phyloP scores from a whole-genome alignment of 2,797 vertebrate species.

The Notolepis coatsorum region DNA sequence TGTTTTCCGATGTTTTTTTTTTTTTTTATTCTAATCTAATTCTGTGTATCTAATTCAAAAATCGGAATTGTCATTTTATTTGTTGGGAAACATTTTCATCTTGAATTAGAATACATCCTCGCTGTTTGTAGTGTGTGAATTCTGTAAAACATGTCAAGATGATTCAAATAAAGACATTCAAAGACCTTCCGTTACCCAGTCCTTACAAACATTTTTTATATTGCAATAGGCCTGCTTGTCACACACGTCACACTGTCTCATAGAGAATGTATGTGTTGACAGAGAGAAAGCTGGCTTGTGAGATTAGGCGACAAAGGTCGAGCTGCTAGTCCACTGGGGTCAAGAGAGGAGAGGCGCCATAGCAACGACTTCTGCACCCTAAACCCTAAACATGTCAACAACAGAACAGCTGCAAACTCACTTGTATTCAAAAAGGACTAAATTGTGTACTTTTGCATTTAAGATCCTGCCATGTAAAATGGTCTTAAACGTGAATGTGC shows the following conservation, averaged over 20 bases:
- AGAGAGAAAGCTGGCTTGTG: slow-evolving; percentile 7
- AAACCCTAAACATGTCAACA: background rate
- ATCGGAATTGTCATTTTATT: background rate
- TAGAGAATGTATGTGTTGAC: background rate
- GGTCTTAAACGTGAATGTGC: background rate
- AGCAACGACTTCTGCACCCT: background rate
- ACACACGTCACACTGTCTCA: background rate
- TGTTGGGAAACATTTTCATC: background rate
- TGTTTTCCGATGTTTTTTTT: no score
- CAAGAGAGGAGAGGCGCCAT: background rate
- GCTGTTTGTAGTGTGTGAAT: background rate
- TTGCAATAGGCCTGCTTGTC: background rate
- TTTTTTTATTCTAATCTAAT: no score
- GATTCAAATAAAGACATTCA: background rate
- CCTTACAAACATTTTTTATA: background rate
- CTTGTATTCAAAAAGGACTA: background rate
- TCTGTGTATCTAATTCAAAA: no score
- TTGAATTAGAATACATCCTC: background rate
- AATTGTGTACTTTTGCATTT: background rate
- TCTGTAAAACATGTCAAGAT: background rate
- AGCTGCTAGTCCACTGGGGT: background rate
- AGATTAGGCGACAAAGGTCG: slow-evolving; percentile 2
- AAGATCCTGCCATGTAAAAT: background rate
- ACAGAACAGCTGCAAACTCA: background rate
- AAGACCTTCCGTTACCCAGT: no score